Conservation (phyloP, 23 tunicate species). For the Diplosoma virens region DNA sequence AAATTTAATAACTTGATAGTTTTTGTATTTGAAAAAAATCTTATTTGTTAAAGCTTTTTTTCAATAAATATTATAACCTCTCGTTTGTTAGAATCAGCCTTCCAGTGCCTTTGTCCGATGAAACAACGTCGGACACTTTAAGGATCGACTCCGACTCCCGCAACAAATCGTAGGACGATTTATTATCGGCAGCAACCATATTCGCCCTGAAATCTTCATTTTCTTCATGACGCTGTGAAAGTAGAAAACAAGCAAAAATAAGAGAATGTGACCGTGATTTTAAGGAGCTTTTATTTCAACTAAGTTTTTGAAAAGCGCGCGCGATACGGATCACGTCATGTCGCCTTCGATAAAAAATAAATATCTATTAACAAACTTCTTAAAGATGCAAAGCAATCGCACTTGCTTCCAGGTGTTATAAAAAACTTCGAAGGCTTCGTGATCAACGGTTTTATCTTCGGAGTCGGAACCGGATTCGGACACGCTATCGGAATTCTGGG, state of each 20-base stretch:
- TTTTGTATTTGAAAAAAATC: not conserved
- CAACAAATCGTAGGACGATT: conserved; percentile 9
- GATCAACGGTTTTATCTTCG: conserved; percentile 41
- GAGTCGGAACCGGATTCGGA: not conserved
- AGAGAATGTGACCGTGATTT: too few relatives aligned
- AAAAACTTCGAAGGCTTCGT: conserved; percentile 56
- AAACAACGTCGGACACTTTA: conserved; percentile 58
- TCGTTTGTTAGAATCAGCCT: conserved; percentile 65
- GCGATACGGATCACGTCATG: too few relatives aligned
- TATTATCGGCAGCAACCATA: not conserved
- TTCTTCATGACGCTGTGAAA: too few relatives aligned
- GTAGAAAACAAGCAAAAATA: too few relatives aligned
- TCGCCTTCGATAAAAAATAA: too few relatives aligned
- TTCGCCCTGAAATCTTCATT: conserved; percentile 1
- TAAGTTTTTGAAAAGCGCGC: too few relatives aligned
- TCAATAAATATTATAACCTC: too few relatives aligned
- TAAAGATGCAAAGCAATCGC: too few relatives aligned
- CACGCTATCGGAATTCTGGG: not conserved
- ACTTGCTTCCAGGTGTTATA: conserved; percentile 82
- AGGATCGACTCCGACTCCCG: conserved; percentile 43
- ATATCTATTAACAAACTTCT: too few relatives aligned
- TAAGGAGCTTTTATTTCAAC: too few relatives aligned
- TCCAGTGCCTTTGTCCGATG: conserved; percentile 65
- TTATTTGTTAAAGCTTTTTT: too few relatives aligned
- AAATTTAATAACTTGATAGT: not conserved